phyloP scores from a whole-genome alignment of 2,888 invertebrate genomes.

The Eilema sororculum region DNA sequence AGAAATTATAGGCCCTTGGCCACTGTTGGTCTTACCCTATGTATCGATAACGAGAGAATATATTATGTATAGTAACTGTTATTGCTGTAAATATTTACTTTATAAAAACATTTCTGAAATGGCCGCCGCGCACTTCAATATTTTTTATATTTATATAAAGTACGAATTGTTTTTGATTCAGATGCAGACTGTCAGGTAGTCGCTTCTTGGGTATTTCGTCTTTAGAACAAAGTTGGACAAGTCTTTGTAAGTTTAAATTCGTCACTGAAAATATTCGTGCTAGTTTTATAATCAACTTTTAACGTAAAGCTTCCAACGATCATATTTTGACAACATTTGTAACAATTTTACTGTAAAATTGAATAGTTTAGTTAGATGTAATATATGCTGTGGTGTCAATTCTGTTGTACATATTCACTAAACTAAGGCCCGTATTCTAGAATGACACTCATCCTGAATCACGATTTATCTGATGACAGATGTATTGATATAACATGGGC shows the following conservation, averaged over 20 bases:
- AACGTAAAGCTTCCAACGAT: slow-evolving; percentile 22
- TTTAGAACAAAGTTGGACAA: slow-evolving; percentile 28
- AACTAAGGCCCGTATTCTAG: no score
- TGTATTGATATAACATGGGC: no score
- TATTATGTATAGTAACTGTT: slow-evolving; percentile 50
- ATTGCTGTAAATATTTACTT: slow-evolving; percentile 52
- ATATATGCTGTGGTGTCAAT: background rate
- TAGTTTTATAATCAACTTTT: slow-evolving; percentile 12
- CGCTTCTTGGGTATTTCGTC: slow-evolving; percentile 31
- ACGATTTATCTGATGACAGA: no score
- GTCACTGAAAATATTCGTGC: background rate
- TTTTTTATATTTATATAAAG: slow-evolving; percentile 51
- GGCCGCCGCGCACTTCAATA: slow-evolving; percentile 38
- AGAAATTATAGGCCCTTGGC: slow-evolving; percentile 42
- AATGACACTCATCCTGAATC: no score
- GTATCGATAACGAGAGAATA: slow-evolving; percentile 42
- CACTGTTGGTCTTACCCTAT: slow-evolving; percentile 30
- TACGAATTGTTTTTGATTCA: slow-evolving; percentile 32
- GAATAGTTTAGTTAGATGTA: slow-evolving; percentile 53
- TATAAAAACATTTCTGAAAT: slow-evolving; percentile 31
- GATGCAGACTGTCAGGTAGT: slow-evolving; percentile 26
- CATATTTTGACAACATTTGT: slow-evolving; percentile 46
- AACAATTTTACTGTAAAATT: slow-evolving; percentile 55
- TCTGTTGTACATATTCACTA: background rate
- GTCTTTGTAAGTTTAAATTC: background rate